A percentile compares a stretch with the other conserved stretches of the same genome.
Evolutionary conservation across 1,140 invertebrate species (phyloP).

Genomic region (Aethina tumida): DNA sequence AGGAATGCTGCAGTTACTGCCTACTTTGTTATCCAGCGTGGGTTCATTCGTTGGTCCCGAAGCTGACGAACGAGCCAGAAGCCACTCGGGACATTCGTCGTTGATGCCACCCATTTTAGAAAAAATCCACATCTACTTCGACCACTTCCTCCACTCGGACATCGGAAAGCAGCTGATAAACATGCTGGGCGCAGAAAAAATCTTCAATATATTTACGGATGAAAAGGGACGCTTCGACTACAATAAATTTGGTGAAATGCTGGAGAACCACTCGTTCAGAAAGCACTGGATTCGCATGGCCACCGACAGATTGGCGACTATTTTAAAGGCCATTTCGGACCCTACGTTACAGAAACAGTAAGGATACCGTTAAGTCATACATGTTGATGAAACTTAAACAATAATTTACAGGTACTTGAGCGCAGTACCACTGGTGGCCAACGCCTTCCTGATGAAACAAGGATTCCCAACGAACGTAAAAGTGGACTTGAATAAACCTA

Average conservation of each 20-base stretch:
- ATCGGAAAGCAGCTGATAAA: conserved; percentile 60
- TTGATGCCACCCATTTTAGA: conserved; percentile 65
- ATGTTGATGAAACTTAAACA: neutral
- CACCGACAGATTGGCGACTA: conserved; percentile 56
- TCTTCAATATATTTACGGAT: conserved; percentile 51
- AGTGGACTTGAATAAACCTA: conserved; percentile 56
- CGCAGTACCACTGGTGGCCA: conserved; percentile 58
- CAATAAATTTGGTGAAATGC: conserved; percentile 58
- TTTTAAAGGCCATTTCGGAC: conserved; percentile 62
- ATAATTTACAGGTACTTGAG: conserved; percentile 50
- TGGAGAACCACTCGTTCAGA: conserved; percentile 67
- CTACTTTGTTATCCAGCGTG: no score
- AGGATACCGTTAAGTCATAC: conserved; percentile 20
- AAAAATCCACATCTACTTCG: conserved; percentile 62
- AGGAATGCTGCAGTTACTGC: no score
- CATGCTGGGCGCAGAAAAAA: conserved; percentile 56
- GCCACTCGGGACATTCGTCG: conserved; percentile 60
- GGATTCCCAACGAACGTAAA: conserved; percentile 60
- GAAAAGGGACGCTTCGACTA: conserved; percentile 57
- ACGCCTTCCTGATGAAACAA: conserved; percentile 63
- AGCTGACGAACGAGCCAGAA: conserved; percentile 43
- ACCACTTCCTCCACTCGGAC: conserved; percentile 68
- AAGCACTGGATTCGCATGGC: conserved; percentile 66
- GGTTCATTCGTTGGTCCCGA: conserved; percentile 38
- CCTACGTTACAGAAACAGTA: conserved; percentile 63